Evolutionary conservation across 2,888 invertebrate species (phyloP).

Genomic region (Mimumesa dahlbomi): DNA sequence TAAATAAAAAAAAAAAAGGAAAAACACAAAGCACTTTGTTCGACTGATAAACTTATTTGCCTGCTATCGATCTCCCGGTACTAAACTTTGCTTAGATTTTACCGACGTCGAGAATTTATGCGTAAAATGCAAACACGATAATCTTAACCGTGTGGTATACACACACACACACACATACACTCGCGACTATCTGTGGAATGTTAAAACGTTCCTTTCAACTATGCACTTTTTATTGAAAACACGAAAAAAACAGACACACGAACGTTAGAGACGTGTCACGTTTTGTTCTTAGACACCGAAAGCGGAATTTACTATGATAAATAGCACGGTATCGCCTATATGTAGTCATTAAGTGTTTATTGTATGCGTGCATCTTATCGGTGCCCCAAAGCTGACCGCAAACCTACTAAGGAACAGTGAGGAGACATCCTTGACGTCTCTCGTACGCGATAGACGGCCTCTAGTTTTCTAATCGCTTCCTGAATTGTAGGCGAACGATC

Average conservation of each 20-base stretch:
- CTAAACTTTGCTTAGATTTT: background rate
- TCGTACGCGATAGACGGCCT: background rate
- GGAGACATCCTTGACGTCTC: background rate
- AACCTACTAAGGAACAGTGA: background rate
- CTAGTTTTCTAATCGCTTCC: slow-evolving; percentile 26
- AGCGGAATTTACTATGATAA: no score
- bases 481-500: slow-evolving; percentile 8
- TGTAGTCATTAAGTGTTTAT: background rate
- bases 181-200: no score
- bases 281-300: no score
- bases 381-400: background rate
- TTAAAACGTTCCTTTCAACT: no score
- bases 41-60: slow-evolving; percentile 21
- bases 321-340: no score
- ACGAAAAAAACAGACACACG: no score
- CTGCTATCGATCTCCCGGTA: background rate
- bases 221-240: no score
- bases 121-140: background rate
- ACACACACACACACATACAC: no score
- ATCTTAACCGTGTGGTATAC: no score
- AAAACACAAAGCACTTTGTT: slow-evolving; percentile 24
- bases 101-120: background rate
- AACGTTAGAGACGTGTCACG: no score
- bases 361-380: background rate
- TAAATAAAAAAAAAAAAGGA: slow-evolving; percentile 3